A percentile compares a stretch with the other conserved stretches of the same genome.
Evolutionary conservation across 2,797 vertebrate species (phyloP).

Genomic region (Notolepis coatsorum): DNA sequence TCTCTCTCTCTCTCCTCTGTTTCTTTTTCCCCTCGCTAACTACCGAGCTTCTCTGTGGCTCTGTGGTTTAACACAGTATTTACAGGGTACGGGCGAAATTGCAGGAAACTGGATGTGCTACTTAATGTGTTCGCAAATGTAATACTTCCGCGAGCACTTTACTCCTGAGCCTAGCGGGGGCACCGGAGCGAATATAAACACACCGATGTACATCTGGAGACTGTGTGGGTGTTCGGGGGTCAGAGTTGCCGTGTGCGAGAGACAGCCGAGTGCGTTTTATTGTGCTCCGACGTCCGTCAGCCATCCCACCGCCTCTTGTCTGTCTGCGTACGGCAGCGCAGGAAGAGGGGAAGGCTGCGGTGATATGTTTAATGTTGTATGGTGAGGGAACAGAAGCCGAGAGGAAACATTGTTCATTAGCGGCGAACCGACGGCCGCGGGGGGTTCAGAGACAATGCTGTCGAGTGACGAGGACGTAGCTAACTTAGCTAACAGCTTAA

Average conservation of each 20-base stretch:
- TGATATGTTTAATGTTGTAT: slow-evolving; percentile 32
- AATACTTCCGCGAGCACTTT: slow-evolving; percentile 80
- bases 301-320: slow-evolving; percentile 19
- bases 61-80: slow-evolving; percentile 71
- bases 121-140: slow-evolving; percentile 81
- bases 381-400: slow-evolving; percentile 32
- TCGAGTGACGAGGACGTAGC: slow-evolving; percentile 25
- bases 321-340: slow-evolving; percentile 6
- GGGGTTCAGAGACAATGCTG: slow-evolving; percentile 33
- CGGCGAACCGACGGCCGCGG: slow-evolving; percentile 44
- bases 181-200: slow-evolving; percentile 70
- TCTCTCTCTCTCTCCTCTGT: slow-evolving; percentile 36
- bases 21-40: slow-evolving; percentile 55
- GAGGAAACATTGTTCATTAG: slow-evolving; percentile 44
- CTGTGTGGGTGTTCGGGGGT: slow-evolving; percentile 73
- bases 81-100: slow-evolving; percentile 74
- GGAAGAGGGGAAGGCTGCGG: slow-evolving; percentile 36
- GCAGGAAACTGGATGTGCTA: slow-evolving; percentile 80
- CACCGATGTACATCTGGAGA: slow-evolving; percentile 74
- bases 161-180: slow-evolving; percentile 58
- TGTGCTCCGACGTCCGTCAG: slow-evolving; percentile 58
- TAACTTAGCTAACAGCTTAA: no score
- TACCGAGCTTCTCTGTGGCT: slow-evolving; percentile 57
- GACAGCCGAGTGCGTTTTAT: slow-evolving; percentile 68
- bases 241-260: slow-evolving; percentile 57